A percentile compares a stretch with the other conserved stretches of the same genome.
phyloP scores from a whole-genome alignment of 2,113 vertebrate species.

The Melozone crissalis region DNA sequence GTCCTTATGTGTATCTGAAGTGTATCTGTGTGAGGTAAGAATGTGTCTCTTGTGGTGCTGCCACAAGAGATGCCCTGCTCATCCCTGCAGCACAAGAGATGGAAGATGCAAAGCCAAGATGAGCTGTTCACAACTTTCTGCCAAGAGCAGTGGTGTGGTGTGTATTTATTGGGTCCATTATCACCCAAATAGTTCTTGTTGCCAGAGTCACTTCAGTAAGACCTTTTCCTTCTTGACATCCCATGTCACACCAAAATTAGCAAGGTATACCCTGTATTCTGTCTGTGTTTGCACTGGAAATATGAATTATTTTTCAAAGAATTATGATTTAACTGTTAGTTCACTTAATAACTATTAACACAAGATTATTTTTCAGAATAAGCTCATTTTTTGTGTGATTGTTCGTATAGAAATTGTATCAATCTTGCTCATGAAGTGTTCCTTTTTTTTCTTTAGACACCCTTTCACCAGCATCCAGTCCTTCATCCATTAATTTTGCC shows the following conservation, averaged over 20 bases:
- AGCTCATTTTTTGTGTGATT: neutral
- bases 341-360: neutral
- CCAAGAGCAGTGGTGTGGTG: neutral
- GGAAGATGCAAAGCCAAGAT: neutral
- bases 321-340: neutral
- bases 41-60: neutral
- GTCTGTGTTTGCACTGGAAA: neutral
- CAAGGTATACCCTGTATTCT: neutral
- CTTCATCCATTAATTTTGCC: conserved; percentile 78
- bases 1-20: neutral
- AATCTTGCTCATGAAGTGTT: neutral
- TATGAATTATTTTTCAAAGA: neutral
- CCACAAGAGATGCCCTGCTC: neutral
- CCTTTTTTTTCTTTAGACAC: conserved; percentile 79
- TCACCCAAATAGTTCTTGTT: neutral
- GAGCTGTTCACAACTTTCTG: neutral
- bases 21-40: neutral
- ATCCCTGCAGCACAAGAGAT: neutral
- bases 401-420: neutral
- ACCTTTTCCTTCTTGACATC: neutral
- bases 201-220: neutral
- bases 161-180: neutral
- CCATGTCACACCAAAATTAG: neutral
- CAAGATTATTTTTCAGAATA: neutral
- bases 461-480: conserved; percentile 91